Percentiles rank a stretch among this genome's conserved stretches.
These are phyloP conservation scores for Netelia fuscicornis DNA, from an alignment of 2,888 invertebrate genomes.

Conservation along the genomic window DNA sequence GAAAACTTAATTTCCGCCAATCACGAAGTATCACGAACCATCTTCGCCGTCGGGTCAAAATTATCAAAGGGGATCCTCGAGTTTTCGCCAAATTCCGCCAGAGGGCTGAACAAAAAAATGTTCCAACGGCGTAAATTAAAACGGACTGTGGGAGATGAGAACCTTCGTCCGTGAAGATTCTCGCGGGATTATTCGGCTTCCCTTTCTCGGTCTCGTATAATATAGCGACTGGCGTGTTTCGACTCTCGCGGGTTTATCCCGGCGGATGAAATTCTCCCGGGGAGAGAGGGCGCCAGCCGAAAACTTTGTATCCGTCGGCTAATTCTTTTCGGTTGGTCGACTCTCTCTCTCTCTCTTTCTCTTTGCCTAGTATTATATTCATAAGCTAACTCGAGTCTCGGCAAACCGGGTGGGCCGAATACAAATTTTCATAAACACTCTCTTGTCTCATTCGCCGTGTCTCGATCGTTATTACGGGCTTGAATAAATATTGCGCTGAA, in stretches of 20 bases:
- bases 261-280: slow-evolving; percentile 4
- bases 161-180: slow-evolving; percentile 19
- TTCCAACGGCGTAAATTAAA: slow-evolving; percentile 19
- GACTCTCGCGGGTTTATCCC: not conserved
- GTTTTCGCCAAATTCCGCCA: no score
- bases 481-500: no score
- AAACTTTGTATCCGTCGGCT: not conserved
- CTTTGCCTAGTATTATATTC: slow-evolving; percentile 7
- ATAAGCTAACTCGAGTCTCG: not conserved
- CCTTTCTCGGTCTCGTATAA: not conserved
- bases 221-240: not conserved
- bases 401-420: not conserved
- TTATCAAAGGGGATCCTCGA: no score
- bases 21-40: not conserved
- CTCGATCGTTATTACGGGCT: no score
- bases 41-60: no score
- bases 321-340: not conserved
- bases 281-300: not conserved
- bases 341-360: not conserved
- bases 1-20: slow-evolving; percentile 44
- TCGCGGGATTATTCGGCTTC: slow-evolving; percentile 26
- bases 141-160: slow-evolving; percentile 38
- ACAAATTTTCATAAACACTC: not conserved
- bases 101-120: no score
- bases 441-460: no score